Evolutionary conservation across 2,797 vertebrate species (phyloP), one percentile per base, ranked within the genome.

Genomic region (Chelon labrosus): DNA sequence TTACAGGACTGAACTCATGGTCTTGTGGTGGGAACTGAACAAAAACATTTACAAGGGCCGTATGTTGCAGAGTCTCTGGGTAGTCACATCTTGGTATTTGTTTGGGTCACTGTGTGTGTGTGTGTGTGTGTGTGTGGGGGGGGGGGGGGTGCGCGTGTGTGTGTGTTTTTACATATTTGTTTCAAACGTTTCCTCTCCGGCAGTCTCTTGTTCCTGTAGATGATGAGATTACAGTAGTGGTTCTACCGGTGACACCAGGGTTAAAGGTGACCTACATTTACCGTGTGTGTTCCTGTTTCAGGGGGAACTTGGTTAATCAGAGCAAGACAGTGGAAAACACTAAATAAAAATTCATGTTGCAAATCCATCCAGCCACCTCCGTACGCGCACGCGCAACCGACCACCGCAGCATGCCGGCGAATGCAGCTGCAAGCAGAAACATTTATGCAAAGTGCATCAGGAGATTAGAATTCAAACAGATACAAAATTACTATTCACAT

Each of bases 181-280:
- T 59, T 50, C 76, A 51, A 77, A 70, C 41, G 52, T 73, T 80
- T 80, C 69, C 50, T 79, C 47, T 77, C 27, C 0, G 2, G 37
- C 60, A 70, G 50, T 66, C 54, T 5, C 47, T 52, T 31, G 46
- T 51, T 75, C 74, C 27, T 51, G n/a, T 61, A 57, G 76, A 70
- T 87, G 79, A 84, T 81, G 52, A 75, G 74, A 88, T 88, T 83
- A 76, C 35, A 84, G 83, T 68, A 39, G 76, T 77, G 85, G 80
- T 27, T 68, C 58, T 62, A 65, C 71, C 38, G 65, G 75, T 13
- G 55, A 62, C 50, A 62, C 7, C n/a, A 50, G 7, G 35, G 53
- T 54, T 65, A 38, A 38, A 44, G 54, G 27, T n/a, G 0, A 3
- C 54, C 60, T 52, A 13, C 35, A 44, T 27, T 22, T 42, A 54